Evolutionary conservation across 53 echinoderm and acorn worm genomes (phyloP).

Genomic region (Astropecten irregularis): DNA sequence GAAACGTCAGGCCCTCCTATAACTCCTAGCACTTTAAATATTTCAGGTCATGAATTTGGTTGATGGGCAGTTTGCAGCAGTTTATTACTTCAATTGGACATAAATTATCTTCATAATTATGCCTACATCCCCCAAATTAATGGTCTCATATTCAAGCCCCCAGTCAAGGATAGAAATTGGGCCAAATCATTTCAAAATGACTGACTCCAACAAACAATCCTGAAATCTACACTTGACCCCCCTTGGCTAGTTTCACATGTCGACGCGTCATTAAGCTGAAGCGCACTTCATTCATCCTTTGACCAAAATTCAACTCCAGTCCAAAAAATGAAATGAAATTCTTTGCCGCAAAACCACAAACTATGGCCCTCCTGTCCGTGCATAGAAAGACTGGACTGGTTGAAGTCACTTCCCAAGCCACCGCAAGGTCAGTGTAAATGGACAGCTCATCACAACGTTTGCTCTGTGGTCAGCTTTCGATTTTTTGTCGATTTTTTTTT

Average conservation of each 20-base stretch:
- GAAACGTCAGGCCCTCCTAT: no score
- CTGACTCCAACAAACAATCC: neutral
- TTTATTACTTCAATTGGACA: no score
- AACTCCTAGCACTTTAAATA: no score
- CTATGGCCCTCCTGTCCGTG: neutral
- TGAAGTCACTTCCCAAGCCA: neutral
- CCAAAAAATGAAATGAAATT: neutral
- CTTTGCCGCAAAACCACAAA: constrained; percentile 15
- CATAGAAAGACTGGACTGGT: neutral
- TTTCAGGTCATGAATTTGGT: no score
- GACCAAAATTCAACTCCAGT: neutral
- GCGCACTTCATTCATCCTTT: constrained; percentile 9
- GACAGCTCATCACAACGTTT: constrained; percentile 21
- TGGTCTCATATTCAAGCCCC: no score
- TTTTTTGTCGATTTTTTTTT: neutral
- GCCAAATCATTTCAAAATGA: constrained; percentile 4
- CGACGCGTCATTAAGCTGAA: constrained; percentile 32
- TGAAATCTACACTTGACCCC: constrained; percentile 32
- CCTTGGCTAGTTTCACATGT: constrained; percentile 4
- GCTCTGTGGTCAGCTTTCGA: constrained; percentile 23
- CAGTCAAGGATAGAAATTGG: no score
- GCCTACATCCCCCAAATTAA: no score
- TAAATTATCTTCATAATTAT: no score
- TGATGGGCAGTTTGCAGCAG: no score
- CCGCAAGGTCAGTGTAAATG: constrained; percentile 31